Percentiles rank a stretch among this genome's conserved stretches.
These are phyloP conservation scores for Adoxophyes honmai DNA, from an alignment of 1,140 invertebrate species.

Conservation along the genomic window DNA sequence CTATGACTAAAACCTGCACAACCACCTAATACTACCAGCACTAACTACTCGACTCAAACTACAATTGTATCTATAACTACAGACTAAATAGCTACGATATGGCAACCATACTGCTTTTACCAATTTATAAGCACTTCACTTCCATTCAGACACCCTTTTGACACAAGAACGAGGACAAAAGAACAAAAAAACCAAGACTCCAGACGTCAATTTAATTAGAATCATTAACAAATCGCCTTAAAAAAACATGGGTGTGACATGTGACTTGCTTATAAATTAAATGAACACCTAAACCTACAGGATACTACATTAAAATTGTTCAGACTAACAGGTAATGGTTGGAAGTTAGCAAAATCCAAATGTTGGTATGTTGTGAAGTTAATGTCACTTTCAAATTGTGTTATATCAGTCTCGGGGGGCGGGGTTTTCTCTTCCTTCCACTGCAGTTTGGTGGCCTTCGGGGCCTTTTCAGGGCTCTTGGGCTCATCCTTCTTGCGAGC, in stretches of 20 bases:
- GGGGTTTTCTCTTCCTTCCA: constrained; percentile 37
- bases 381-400: constrained; percentile 26
- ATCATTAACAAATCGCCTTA: not conserved
- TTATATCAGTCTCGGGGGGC: constrained; percentile 12
- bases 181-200: constrained; percentile 12
- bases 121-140: constrained; percentile 51
- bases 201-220: constrained; percentile 21
- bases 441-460: constrained; percentile 22
- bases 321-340: constrained; percentile 65
- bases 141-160: constrained; percentile 5
- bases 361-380: constrained; percentile 49
- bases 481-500: constrained; percentile 44
- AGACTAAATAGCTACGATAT: constrained; percentile 55
- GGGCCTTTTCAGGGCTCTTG: constrained; percentile 32
- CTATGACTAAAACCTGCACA: not conserved
- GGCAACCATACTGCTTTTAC: constrained; percentile 28
- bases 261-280: constrained; percentile 45
- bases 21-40: not conserved
- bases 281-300: not conserved
- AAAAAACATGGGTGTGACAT: constrained; percentile 30
- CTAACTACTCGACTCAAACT: no score
- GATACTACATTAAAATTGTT: constrained; percentile 25
- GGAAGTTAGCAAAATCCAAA: constrained; percentile 57
- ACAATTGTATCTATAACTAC: no score
- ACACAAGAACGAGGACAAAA: constrained; percentile 12